These are phyloP conservation scores for Caenorhabditis brenneri DNA, from an alignment of 1,140 invertebrate species.

Conservation along the genomic window DNA sequence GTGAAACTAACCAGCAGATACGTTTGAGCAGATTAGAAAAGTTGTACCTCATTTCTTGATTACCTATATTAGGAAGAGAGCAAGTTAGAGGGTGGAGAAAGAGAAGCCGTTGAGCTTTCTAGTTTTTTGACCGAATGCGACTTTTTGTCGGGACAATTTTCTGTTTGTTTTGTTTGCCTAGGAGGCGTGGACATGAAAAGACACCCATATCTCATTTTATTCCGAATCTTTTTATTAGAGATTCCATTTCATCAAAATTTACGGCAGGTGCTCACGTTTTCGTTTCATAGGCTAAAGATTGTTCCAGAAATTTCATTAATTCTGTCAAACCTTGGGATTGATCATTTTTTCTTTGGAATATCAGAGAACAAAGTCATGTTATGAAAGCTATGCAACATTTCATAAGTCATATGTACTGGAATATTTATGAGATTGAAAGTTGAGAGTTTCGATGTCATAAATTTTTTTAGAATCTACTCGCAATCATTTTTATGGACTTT, in stretches of 20 bases:
- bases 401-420: too few relatives aligned
- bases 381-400: too few relatives aligned
- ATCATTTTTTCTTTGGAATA: too few relatives aligned
- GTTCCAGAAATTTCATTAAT: too few relatives aligned
- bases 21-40: background rate
- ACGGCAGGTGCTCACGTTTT: background rate
- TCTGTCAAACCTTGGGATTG: too few relatives aligned
- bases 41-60: background rate
- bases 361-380: too few relatives aligned
- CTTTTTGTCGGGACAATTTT: slow-evolving; percentile 12
- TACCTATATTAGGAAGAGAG: slow-evolving; percentile 1
- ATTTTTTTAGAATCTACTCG: too few relatives aligned
- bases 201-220: background rate
- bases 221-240: slow-evolving; percentile 5
- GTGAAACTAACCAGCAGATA: background rate
- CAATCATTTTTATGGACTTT: too few relatives aligned
- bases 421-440: too few relatives aligned
- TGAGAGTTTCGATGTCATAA: too few relatives aligned
- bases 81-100: background rate
- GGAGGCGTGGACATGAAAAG: background rate
- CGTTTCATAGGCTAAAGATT: background rate
- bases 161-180: slow-evolving; percentile 14
- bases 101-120: background rate
- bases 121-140: background rate
- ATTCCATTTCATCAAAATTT: slow-evolving; percentile 2